phyloP scores from a whole-genome alignment of 2,888 invertebrate genomes.

The Nemotelus pantherinus region DNA sequence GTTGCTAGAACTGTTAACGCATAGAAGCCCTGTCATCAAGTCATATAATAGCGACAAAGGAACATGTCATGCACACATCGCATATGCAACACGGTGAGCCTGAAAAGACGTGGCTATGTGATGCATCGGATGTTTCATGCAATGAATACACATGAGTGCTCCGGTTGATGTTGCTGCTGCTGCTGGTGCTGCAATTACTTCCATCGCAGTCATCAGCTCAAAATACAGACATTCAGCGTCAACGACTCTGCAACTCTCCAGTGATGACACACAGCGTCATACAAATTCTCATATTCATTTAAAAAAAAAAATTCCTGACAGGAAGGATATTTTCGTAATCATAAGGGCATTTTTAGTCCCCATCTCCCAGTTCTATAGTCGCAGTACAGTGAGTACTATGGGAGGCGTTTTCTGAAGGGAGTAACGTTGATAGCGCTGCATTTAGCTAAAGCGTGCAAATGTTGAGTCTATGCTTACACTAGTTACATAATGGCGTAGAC shows the following conservation, averaged over 20 bases:
- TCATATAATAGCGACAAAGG: constrained; percentile 23
- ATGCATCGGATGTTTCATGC: constrained; percentile 31
- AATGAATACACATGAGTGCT: constrained; percentile 24
- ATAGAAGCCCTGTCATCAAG: constrained; percentile 3
- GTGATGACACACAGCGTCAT: constrained; percentile 37
- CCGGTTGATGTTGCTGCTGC: too few species aligned
- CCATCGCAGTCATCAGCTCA: constrained; percentile 20
- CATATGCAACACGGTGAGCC: constrained; percentile 28
- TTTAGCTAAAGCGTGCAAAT: neutral
- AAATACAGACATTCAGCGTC: constrained; percentile 37
- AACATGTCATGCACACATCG: constrained; percentile 24
- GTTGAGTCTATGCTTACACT: constrained; percentile 3
- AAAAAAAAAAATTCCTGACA: constrained; percentile 10
- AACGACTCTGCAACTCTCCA: neutral
- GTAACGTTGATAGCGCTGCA: too few species aligned
- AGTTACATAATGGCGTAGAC: constrained; percentile 12
- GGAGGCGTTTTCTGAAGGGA: too few species aligned
- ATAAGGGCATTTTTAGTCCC: constrained; percentile 21
- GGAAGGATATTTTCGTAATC: constrained; percentile 31
- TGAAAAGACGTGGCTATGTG: neutral
- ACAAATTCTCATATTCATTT: constrained; percentile 21
- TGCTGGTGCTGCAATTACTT: neutral
- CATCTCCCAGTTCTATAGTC: neutral
- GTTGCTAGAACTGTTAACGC: neutral
- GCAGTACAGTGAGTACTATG: too few species aligned